phyloP scores from a whole-genome alignment of 2,888 invertebrate genomes.

The Chaetogeoica ovagalla region DNA sequence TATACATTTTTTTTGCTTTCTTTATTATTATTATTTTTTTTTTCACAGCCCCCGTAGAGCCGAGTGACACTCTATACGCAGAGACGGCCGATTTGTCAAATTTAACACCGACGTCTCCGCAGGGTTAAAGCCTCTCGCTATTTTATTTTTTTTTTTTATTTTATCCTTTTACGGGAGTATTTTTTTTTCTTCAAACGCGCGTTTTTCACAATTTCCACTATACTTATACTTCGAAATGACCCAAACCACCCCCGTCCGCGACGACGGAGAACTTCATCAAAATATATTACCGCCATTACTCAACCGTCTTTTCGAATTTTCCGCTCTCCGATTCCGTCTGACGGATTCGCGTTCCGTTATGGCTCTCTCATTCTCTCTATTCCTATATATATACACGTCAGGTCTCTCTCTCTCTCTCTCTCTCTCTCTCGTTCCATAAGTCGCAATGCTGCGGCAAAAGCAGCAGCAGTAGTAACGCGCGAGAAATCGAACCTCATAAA shows the following conservation, averaged over 20 bases:
- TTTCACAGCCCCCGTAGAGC: background rate
- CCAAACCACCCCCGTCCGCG: slow-evolving; percentile 3
- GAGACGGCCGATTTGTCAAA: slow-evolving; percentile 53
- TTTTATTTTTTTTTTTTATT: slow-evolving; percentile 19
- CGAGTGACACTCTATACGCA: slow-evolving; percentile 19
- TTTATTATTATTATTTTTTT: too few relatives aligned
- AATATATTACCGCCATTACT: slow-evolving; percentile 51
- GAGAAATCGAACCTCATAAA: slow-evolving; percentile 51
- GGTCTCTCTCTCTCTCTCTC: too few relatives aligned
- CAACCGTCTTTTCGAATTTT: slow-evolving; percentile 53
- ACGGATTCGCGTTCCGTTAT: slow-evolving; percentile 48
- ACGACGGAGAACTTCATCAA: slow-evolving; percentile 48
- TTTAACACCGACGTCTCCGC: slow-evolving; percentile 47
- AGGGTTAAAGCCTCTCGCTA: slow-evolving; percentile 40
- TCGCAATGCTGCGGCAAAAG: too few relatives aligned
- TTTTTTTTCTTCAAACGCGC: slow-evolving; percentile 34
- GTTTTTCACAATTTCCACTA: slow-evolving; percentile 52
- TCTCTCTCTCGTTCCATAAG: too few relatives aligned
- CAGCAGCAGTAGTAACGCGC: background rate
- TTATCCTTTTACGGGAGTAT: slow-evolving; percentile 26
- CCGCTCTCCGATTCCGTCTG: slow-evolving; percentile 50
- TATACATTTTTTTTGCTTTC: background rate
- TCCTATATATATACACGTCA: background rate
- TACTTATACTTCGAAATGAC: slow-evolving; percentile 31
- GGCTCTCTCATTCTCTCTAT: background rate